Evolutionary conservation across 2,113 vertebrate species (phyloP).

Genomic region (Nothocercus nigrocapillus): DNA sequence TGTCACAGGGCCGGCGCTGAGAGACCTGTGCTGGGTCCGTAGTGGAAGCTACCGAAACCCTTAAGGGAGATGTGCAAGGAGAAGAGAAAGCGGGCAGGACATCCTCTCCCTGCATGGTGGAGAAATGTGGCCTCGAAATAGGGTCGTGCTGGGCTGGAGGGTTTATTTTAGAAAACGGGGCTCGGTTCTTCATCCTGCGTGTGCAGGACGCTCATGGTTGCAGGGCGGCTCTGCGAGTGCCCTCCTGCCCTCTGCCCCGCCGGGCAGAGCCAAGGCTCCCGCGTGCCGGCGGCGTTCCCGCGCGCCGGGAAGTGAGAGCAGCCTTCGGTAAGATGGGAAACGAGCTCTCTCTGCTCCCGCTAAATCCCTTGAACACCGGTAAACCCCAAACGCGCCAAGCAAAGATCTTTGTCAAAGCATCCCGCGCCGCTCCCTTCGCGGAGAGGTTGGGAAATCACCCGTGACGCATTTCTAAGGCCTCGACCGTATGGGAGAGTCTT

Average conservation of each 20-base stretch:
- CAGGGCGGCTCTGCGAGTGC: rapidly evolving
- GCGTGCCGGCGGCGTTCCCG: rapidly evolving
- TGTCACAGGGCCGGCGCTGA: rapidly evolving
- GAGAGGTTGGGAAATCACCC: neutral
- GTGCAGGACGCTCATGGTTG: neutral
- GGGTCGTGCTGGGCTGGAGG: neutral
- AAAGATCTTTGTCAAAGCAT: rapidly evolving
- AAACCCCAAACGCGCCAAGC: neutral
- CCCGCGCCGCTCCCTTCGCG: rapidly evolving
- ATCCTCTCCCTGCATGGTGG: neutral
- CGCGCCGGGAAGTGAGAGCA: neutral
- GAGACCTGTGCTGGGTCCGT: no score
- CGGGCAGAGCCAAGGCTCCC: neutral
- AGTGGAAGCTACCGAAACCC: neutral
- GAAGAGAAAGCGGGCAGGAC: neutral
- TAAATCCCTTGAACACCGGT: neutral
- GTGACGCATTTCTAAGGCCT: neutral
- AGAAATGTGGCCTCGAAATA: rapidly evolving
- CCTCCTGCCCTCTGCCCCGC: neutral
- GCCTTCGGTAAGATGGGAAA: neutral
- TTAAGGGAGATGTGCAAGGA: rapidly evolving
- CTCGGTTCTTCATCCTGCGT: neutral
- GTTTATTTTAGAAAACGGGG: rapidly evolving
- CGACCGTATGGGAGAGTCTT: neutral
- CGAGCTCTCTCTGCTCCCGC: neutral